Evolutionary conservation across 1,140 invertebrate genomes (phyloP).

Genomic region (Whitmania pigra): DNA sequence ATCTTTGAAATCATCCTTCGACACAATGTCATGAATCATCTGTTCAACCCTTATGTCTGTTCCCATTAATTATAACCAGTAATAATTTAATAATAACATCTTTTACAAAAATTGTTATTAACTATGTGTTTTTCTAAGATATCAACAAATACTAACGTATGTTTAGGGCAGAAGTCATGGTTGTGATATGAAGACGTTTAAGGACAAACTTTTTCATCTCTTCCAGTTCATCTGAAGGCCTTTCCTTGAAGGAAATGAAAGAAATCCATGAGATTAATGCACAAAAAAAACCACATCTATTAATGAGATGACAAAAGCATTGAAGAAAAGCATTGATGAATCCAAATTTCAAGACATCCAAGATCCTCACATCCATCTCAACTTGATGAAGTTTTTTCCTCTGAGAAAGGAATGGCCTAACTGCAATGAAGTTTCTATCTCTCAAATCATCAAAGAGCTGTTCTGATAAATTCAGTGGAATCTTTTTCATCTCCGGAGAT

Average conservation of each 20-base stretch:
- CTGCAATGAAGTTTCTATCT: slow-evolving; percentile 85
- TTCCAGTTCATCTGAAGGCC: slow-evolving; percentile 69
- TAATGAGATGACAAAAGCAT: not conserved
- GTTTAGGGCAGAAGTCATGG: slow-evolving; percentile 68
- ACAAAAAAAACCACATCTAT: not conserved
- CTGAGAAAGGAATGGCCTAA: slow-evolving; percentile 67
- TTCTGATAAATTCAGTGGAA: slow-evolving; percentile 78
- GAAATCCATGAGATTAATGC: not conserved
- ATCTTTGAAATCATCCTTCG: slow-evolving; percentile 54
- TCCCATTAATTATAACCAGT: slow-evolving; percentile 19
- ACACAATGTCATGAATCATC: slow-evolving; percentile 58
- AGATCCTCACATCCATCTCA: slow-evolving; percentile 44
- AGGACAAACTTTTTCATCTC: slow-evolving; percentile 89
- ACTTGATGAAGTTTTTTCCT: slow-evolving; percentile 72
- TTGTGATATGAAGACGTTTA: slow-evolving; percentile 70
- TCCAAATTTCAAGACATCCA: not conserved
- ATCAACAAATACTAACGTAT: slow-evolving; percentile 43
- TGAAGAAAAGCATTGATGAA: slow-evolving; percentile 4
- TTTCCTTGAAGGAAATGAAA: slow-evolving; percentile 45
- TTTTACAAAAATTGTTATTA: too few species aligned
- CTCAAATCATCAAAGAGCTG: slow-evolving; percentile 72
- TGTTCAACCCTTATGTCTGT: slow-evolving; percentile 64
- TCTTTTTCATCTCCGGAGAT: slow-evolving; percentile 60
- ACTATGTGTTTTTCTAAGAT: too few species aligned
- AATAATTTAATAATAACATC: slow-evolving; percentile 15